Conservation (phyloP, 2,888 invertebrate species). For the Ophraella communa region DNA sequence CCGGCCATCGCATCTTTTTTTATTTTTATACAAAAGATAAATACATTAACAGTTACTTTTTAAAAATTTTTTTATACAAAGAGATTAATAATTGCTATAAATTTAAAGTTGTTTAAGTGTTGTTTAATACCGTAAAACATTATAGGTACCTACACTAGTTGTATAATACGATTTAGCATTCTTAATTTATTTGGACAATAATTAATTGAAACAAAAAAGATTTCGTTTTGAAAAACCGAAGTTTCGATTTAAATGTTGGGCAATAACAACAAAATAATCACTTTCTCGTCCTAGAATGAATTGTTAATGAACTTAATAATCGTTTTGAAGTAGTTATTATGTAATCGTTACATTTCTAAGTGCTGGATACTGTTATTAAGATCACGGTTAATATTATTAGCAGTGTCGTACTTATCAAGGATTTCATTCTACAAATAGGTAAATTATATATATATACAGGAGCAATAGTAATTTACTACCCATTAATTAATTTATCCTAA, state of each 20-base stretch:
- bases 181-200: background rate
- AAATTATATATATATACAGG: background rate
- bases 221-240: background rate
- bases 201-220: background rate
- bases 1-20: slow-evolving; percentile 58
- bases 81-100: too few species aligned
- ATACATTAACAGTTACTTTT: too few species aligned
- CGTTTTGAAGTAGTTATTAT: background rate
- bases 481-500: too few species aligned
- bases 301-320: background rate
- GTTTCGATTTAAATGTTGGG: background rate
- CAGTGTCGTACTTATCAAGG: background rate
- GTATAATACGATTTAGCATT: too few species aligned
- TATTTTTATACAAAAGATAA: background rate
- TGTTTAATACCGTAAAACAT: too few species aligned
- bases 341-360: background rate
- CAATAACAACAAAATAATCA: background rate
- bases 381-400: background rate
- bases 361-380: background rate
- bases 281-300: background rate
- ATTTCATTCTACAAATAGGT: background rate
- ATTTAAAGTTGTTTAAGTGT: too few species aligned
- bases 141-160: too few species aligned
- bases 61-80: too few species aligned
- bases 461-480: too few species aligned